Percentiles rank a stretch among this genome's conserved stretches.
Evolutionary conservation across 2,888 invertebrate species (phyloP).

Genomic region (Amblyteles armatorius): DNA sequence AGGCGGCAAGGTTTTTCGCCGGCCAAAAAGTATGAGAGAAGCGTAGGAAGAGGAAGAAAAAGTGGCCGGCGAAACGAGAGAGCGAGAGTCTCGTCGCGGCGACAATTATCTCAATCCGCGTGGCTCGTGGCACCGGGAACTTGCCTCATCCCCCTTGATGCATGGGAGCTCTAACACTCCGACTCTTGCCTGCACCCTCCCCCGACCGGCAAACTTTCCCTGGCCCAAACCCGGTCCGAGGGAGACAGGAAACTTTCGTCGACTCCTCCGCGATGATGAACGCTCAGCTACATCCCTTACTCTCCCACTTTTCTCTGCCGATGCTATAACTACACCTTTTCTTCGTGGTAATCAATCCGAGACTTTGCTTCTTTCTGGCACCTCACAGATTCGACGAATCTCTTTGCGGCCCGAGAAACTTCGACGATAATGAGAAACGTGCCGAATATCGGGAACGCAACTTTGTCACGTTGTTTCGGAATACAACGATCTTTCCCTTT

Average conservation of each 20-base stretch:
- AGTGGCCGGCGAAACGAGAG: conserved; percentile 43
- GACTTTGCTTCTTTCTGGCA: conserved; percentile 9
- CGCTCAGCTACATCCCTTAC: conserved; percentile 42
- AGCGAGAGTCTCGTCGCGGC: conserved; percentile 50
- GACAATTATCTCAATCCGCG: conserved; percentile 68
- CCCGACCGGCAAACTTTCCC: conserved; percentile 56
- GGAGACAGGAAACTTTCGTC: conserved; percentile 57
- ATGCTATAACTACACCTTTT: conserved; percentile 16
- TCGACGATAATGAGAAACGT: not conserved
- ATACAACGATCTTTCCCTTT: not conserved
- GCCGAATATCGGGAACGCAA: not conserved
- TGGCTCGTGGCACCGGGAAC: conserved; percentile 52
- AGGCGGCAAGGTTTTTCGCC: conserved; percentile 29
- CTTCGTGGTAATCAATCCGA: conserved; percentile 58
- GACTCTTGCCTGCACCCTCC: conserved; percentile 47
- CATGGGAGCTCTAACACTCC: conserved; percentile 54
- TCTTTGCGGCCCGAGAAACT: not conserved
- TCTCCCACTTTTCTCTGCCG: conserved; percentile 12
- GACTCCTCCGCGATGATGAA: conserved; percentile 61
- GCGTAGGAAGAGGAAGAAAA: conserved; percentile 15
- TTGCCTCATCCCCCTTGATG: conserved; percentile 41
- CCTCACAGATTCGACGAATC: not conserved
- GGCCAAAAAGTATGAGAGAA: conserved; percentile 44
- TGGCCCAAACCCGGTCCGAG: conserved; percentile 24
- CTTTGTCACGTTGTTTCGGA: not conserved